A percentile compares a stretch with the other conserved stretches of the same genome.
Evolutionary conservation across 2,113 vertebrate species (phyloP).

Genomic region (Pseudorhombus dupliciocellatus): DNA sequence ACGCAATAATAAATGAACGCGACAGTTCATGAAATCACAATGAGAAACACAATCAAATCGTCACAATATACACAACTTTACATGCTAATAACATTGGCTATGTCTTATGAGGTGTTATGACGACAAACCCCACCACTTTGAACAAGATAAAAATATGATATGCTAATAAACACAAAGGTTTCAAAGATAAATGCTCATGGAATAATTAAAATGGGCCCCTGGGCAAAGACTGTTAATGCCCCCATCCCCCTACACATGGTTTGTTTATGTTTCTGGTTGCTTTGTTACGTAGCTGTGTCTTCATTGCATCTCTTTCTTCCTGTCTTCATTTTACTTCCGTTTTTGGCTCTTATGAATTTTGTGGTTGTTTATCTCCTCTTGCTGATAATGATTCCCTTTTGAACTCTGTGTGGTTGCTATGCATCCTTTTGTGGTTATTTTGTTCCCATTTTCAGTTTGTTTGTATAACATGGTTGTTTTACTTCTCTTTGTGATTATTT

Average conservation of each 20-base stretch:
- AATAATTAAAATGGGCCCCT: background rate
- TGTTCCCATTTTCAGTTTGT: background rate
- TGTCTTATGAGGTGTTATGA: background rate
- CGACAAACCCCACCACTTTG: background rate
- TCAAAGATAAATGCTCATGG: background rate
- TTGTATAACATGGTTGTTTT: background rate
- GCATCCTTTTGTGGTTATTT: background rate
- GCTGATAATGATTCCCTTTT: background rate
- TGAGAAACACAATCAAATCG: background rate
- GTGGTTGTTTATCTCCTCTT: background rate
- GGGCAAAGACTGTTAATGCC: background rate
- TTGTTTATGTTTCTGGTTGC: background rate
- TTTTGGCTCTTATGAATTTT: background rate
- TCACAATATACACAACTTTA: background rate
- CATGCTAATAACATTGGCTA: too few species aligned
- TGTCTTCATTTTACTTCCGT: background rate
- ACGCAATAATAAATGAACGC: constrained; percentile 4
- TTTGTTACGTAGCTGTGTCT: background rate
- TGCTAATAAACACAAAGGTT: background rate
- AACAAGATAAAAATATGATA: background rate
- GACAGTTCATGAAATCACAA: background rate
- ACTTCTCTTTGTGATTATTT: background rate
- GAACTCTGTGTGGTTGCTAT: background rate
- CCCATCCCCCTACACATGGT: background rate
- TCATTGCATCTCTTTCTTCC: too few species aligned